Evolutionary conservation across 2,888 invertebrate genomes (phyloP).

Genomic region (Aphidius colemani): DNA sequence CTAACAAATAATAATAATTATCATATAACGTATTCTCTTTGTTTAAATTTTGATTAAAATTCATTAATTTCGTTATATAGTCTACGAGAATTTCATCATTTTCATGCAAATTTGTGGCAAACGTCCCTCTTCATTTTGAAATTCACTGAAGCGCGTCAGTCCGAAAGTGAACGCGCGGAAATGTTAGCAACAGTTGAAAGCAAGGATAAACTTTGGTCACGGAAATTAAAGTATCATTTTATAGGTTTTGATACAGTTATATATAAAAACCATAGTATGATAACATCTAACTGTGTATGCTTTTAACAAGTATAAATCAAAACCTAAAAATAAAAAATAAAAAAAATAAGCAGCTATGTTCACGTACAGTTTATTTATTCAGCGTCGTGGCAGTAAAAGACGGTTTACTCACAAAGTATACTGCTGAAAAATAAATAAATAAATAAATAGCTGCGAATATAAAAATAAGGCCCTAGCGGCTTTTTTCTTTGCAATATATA

Average conservation of each 20-base stretch:
- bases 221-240: constrained; percentile 15
- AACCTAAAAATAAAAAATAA: neutral
- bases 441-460: constrained; percentile 9
- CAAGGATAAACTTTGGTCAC: constrained; percentile 20
- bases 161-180: constrained; percentile 14
- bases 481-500: constrained; percentile 19
- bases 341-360: constrained; percentile 18
- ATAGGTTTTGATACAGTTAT: no score
- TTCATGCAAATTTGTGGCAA: constrained; percentile 55
- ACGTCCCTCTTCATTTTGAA: constrained; percentile 17
- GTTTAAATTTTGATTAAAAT: constrained; percentile 51
- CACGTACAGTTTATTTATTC: constrained; percentile 16
- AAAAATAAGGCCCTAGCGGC: constrained; percentile 17
- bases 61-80: constrained; percentile 54
- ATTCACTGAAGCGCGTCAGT: constrained; percentile 22
- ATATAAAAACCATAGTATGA: no score
- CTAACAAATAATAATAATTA: no score
- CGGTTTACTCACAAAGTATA: constrained; percentile 9
- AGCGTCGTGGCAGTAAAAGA: neutral
- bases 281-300: neutral
- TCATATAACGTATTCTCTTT: neutral
- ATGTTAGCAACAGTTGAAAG: constrained; percentile 19
- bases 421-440: constrained; percentile 20
- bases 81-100: constrained; percentile 55
- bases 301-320: no score